A percentile compares a stretch with the other conserved stretches of the same genome.
These are phyloP conservation scores for Meta bourneti DNA, from an alignment of 2,888 invertebrate species.

Conservation along the genomic window DNA sequence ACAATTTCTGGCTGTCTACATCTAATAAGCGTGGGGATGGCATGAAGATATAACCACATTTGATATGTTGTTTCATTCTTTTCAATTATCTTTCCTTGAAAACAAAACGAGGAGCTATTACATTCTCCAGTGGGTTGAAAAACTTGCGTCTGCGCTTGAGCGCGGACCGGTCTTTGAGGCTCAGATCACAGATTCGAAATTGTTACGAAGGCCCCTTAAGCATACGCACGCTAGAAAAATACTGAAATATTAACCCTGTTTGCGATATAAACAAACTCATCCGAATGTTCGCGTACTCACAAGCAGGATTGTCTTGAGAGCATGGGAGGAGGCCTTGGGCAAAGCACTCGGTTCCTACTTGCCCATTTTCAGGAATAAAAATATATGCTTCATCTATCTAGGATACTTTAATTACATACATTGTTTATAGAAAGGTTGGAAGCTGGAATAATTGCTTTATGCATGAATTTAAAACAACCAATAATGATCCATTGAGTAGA, in stretches of 20 bases:
- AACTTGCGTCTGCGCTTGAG: background rate
- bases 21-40: background rate
- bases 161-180: background rate
- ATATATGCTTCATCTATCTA: too few species aligned
- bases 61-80: background rate
- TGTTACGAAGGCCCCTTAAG: background rate
- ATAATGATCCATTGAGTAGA: too few species aligned
- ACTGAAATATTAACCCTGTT: background rate
- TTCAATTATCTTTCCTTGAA: slow-evolving; percentile 11
- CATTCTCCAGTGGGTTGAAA: slow-evolving; percentile 16
- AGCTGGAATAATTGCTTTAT: too few species aligned
- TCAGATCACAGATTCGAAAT: background rate
- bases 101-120: background rate
- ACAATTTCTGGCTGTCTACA: background rate
- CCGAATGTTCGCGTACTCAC: too few species aligned
- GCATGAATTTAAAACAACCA: too few species aligned
- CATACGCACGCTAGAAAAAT: background rate
- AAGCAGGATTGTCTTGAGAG: too few species aligned
- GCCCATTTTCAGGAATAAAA: too few species aligned
- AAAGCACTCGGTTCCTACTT: too few species aligned
- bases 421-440: too few species aligned
- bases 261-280: too few species aligned
- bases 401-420: too few species aligned
- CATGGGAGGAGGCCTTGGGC: too few species aligned
- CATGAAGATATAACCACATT: background rate